These are phyloP conservation scores for Gonocerus acuteangulatus DNA, from an alignment of 2,888 invertebrate genomes.

Conservation along the genomic window DNA sequence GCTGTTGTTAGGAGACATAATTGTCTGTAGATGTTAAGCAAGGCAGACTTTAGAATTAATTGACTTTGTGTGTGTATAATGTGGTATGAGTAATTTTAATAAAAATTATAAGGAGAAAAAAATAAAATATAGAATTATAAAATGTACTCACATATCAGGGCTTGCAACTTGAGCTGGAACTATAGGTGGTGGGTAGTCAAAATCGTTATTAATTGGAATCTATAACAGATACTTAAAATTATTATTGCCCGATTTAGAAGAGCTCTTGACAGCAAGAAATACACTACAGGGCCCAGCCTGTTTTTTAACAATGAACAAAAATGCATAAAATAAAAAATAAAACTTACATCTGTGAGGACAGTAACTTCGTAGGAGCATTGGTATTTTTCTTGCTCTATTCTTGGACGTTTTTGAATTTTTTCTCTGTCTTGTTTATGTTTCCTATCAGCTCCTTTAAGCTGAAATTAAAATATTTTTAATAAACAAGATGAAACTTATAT, in stretches of 20 bases:
- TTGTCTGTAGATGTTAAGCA: no score
- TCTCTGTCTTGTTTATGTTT: constrained; percentile 96
- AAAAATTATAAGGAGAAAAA: neutral
- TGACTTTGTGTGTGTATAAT: no score
- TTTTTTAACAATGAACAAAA: no score
- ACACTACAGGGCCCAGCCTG: no score
- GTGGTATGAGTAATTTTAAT: no score
- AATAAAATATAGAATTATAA: neutral
- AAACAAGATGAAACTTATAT: neutral
- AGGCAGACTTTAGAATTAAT: no score
- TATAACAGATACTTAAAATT: no score
- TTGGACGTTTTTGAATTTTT: constrained; percentile 79
- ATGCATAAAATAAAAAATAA: no score
- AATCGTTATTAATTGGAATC: constrained; percentile 54
- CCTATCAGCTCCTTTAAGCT: constrained; percentile 91
- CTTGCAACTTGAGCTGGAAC: constrained; percentile 43
- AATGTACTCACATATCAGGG: constrained; percentile 10
- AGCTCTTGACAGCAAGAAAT: no score
- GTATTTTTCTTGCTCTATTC: constrained; percentile 79
- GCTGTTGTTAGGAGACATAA: no score
- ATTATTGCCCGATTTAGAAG: no score
- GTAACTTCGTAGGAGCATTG: constrained; percentile 95
- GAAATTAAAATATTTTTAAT: constrained; percentile 40
- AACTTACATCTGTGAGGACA: constrained; percentile 75
- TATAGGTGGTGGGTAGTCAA: constrained; percentile 46